phyloP scores from a whole-genome alignment of 2,888 invertebrate genomes.

The Protodeltote pygarga region DNA sequence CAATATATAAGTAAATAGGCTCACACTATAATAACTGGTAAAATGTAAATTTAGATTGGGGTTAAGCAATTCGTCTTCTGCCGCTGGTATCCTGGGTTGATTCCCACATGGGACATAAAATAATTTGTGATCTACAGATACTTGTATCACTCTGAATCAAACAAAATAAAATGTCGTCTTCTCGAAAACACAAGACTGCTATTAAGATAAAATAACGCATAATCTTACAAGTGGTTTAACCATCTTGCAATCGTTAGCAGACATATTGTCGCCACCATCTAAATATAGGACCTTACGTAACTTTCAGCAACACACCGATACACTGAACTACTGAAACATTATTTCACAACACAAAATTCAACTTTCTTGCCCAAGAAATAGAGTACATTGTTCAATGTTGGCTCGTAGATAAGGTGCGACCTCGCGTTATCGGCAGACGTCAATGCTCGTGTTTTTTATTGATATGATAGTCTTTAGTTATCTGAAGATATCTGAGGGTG shows the following conservation, averaged over 20 bases:
- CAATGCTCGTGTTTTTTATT: constrained; percentile 51
- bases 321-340: constrained; percentile 34
- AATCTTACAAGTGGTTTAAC: neutral
- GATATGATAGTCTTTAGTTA: constrained; percentile 46
- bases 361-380: constrained; percentile 28
- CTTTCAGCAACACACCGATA: constrained; percentile 43
- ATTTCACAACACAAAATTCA: constrained; percentile 15
- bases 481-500: constrained; percentile 25
- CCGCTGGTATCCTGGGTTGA: too few species aligned
- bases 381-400: constrained; percentile 32
- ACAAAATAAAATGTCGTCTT: too few species aligned
- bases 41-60: too few species aligned
- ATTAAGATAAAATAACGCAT: too few species aligned
- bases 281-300: constrained; percentile 57
- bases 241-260: constrained; percentile 30
- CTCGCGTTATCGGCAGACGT: constrained; percentile 49
- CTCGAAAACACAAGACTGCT: too few species aligned
- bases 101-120: too few species aligned
- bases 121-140: too few species aligned
- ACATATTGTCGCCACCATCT: constrained; percentile 57
- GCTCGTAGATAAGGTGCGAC: constrained; percentile 38
- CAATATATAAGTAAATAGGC: too few species aligned
- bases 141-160: too few species aligned
- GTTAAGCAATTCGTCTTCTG: too few species aligned
- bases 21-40: too few species aligned